Base-by-base conservation (phyloP, 37 sponge, comb jelly and placozoan species). In the Lycopodina hypogea region DNA sequence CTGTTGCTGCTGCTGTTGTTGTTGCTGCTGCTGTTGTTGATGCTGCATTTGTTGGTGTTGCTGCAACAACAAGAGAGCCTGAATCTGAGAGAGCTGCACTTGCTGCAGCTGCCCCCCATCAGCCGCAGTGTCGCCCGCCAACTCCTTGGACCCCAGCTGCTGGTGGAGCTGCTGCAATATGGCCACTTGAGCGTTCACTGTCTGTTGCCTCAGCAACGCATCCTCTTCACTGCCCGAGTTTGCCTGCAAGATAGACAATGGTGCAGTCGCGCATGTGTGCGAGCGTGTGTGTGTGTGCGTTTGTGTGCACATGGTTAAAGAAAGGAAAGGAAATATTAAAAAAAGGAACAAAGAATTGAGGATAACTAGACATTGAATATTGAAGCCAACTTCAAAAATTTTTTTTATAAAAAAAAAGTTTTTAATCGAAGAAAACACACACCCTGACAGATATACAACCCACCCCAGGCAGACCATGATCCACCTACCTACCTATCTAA, bases 11-110 rank as follows among this genome's bases (percentile, higher is more conserved):
- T 83, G 77, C 68, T 87, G 88, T 14, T 59, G 72, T 56, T 71
- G 71, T 71, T 75, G 68, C 36, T 90, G 80, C 35, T 86, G 74
- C 22, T 82, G 79, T 67, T 84, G 78, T 64, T 88, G 89, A 15
- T 62, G 75, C 57, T 73, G 72, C 74, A 78, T 62, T 42, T 90
- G 90, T 28, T 84, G 87, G 14, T 84, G 92, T 71, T 91, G 89
- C 70, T 92, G 93, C 22, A 80, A 81, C 21, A 88, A 77, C 42
- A 88, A 59, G 26, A 88, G 74, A 11, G 81, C 87, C 51, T 88
- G 84, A 36, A 87, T 76, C 80, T 87, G 84, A 23, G 85, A 75
- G 32, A 89, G 84, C 84, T 83, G 84, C 15, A 74, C 79, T 60
- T 83, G 89, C 59, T 70, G 77, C 29, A 81, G 82, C 38, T 71